Evolutionary conservation across 2,113 vertebrate species (phyloP).

Genomic region (Mobula birostris): DNA sequence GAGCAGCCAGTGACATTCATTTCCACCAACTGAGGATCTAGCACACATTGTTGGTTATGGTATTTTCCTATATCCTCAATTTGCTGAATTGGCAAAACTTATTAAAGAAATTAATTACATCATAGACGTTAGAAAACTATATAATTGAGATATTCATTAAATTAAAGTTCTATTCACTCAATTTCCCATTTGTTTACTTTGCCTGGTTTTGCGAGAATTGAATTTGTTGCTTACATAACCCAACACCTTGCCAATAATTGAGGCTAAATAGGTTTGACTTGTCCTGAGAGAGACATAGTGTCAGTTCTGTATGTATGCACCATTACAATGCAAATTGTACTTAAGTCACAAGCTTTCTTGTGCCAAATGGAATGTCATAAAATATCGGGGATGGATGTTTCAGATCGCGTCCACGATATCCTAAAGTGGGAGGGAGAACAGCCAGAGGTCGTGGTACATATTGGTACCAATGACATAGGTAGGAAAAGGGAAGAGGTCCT

Average conservation of each 20-base stretch:
- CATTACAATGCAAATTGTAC: not conserved
- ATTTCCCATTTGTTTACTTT: not conserved
- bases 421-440: too few species aligned
- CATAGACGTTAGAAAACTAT: not conserved
- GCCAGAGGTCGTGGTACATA: too few species aligned
- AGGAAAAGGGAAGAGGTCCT: too few species aligned
- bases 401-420: too few species aligned
- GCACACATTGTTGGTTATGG: not conserved
- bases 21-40: not conserved
- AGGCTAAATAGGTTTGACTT: not conserved
- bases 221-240: not conserved
- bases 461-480: too few species aligned
- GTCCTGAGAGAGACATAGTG: not conserved
- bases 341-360: not conserved
- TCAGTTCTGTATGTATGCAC: not conserved
- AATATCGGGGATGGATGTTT: not conserved
- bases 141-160: not conserved
- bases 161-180: not conserved
- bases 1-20: not conserved
- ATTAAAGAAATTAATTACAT: not conserved
- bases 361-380: not conserved
- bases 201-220: not conserved
- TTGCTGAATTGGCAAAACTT: not conserved
- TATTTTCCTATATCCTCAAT: not conserved
- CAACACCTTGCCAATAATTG: not conserved